These are phyloP conservation scores for Micropoecilia bifurca DNA, from an alignment of 2,797 vertebrate species.

Conservation along the genomic window DNA sequence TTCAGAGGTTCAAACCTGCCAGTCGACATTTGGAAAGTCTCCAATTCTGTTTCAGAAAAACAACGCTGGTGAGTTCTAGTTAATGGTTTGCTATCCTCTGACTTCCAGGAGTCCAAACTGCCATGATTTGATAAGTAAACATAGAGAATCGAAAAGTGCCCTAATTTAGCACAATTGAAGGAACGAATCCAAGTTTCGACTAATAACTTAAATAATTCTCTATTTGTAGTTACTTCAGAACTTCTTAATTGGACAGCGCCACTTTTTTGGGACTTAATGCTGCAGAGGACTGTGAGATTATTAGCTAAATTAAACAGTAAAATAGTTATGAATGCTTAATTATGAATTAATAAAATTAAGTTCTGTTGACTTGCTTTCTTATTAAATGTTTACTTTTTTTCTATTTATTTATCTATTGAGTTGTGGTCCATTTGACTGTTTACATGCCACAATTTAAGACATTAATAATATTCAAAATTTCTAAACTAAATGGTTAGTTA, in stretches of 20 bases:
- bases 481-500: not conserved
- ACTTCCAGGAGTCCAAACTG: not conserved
- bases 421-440: not conserved
- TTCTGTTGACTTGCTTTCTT: not conserved
- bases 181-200: not conserved
- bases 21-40: slow-evolving; percentile 86
- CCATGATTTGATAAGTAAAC: not conserved
- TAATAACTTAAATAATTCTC: not conserved
- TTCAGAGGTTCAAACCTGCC: slow-evolving; percentile 92
- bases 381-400: not conserved
- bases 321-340: not conserved
- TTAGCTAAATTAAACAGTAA: not conserved
- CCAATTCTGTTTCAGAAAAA: slow-evolving; percentile 81
- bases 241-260: not conserved
- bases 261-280: not conserved
- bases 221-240: not conserved
- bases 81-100: not conserved
- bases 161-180: not conserved
- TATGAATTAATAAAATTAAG: not conserved
- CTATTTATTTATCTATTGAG: not conserved
- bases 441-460: not conserved
- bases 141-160: not conserved
- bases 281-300: not conserved
- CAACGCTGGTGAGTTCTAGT: slow-evolving; percentile 79
- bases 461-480: not conserved